Evolutionary conservation across 2,113 vertebrate species (phyloP), one percentile per base, ranked within the genome.

Genomic region (Platichthys flesus): DNA sequence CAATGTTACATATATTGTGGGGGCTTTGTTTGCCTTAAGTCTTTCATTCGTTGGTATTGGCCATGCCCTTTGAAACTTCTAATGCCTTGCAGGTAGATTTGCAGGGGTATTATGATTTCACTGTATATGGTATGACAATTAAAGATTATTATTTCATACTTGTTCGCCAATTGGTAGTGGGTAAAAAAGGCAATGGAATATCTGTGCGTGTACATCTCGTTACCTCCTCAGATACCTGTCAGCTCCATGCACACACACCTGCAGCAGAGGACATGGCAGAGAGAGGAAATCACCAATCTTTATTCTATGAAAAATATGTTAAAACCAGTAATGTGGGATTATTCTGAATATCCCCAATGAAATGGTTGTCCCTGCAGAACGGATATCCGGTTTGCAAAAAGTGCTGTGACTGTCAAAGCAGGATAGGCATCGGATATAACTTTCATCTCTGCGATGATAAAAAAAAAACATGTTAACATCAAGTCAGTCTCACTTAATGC

Each of bases 1-100:
- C 71, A 55, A 67, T 76, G 60, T 68, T 65, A 51, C 51, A 63
- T 81, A 73, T 78, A 24, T 85, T 87, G 58, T 68, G 68, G 59
- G 16, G 59, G 62, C 73, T 74, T 80, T 85, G 71, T 78, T 55
- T 78, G 67, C 71, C 10, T 70, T 78, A n/a, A 68, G 58, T 76
- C 3, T 28, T 74, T 45, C 51, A 31, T 67, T 18, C 40, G 26
- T 51, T 65, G 51, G 9, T 54, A 67, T 69, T 42, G 74, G 21
- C 69, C 28, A 73, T 9, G 26, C 24, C 56, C n/a, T 10, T 8
- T 2, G 3, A 24, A 31, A 6, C 45, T 16, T 16, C 4, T 24
- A 26, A 54, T 55, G 21, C 45, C 31, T 26, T 49, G 42, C 28
- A 60, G 63, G 40, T 49, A 31, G 61, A 10, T 63, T 7, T 42